Percentiles rank a stretch among this genome's conserved stretches.
Evolutionary conservation across 2,797 vertebrate genomes (phyloP).

Genomic region (Discoglossus pictus): DNA sequence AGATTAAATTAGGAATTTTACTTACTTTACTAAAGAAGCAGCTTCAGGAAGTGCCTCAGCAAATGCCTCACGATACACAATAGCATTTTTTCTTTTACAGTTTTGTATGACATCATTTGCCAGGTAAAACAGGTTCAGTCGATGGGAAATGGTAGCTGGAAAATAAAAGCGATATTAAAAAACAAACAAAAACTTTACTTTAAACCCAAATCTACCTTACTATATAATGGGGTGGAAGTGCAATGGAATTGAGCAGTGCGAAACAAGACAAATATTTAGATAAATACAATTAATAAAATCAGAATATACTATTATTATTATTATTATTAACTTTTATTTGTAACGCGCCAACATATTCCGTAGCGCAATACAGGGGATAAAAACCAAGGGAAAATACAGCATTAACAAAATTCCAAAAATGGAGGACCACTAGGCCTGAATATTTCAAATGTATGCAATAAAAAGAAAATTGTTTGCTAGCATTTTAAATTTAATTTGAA

Average conservation of each 20-base stretch:
- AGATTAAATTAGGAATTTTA: constrained; percentile 33
- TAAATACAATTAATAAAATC: no score
- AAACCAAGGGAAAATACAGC: no score
- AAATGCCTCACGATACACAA: constrained; percentile 86
- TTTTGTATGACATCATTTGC: constrained; percentile 98
- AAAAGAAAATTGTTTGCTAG: no score
- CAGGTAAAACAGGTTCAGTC: constrained; percentile 95
- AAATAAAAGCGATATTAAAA: constrained; percentile 44
- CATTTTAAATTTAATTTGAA: no score
- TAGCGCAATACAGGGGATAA: no score
- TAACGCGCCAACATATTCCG: no score
- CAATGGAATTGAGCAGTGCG: constrained; percentile 12
- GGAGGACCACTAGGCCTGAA: no score
- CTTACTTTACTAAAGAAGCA: constrained; percentile 88
- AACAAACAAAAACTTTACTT: constrained; percentile 4
- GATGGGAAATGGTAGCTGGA: constrained; percentile 86
- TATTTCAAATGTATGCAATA: no score
- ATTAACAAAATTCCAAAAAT: no score
- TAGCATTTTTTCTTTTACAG: constrained; percentile 95
- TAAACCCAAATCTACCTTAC: neutral
- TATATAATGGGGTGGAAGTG: constrained; percentile 24
- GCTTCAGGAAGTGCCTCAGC: constrained; percentile 91
- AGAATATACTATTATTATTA: no score
- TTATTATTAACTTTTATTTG: no score
- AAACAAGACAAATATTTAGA: neutral